Percentiles rank a stretch among this genome's conserved stretches.
These are phyloP conservation scores for Pachymerium ferrugineum DNA, from an alignment of 2,888 invertebrate genomes.

Conservation along the genomic window DNA sequence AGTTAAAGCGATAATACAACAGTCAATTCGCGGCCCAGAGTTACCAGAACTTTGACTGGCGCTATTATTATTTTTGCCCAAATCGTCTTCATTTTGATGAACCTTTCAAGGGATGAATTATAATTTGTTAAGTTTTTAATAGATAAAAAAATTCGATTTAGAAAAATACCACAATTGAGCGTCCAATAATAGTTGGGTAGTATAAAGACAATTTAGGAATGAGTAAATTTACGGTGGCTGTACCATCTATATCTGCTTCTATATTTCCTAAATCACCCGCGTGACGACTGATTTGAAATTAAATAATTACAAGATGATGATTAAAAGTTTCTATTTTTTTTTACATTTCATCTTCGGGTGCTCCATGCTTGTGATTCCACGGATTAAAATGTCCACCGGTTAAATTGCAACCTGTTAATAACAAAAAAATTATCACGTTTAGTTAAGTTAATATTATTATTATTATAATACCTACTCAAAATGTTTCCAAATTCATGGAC, in stretches of 20 bases:
- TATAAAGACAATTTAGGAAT: neutral
- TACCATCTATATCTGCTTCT: neutral
- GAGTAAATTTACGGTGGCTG: neutral
- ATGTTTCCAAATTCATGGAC: neutral
- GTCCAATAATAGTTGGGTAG: neutral
- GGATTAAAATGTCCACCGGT: neutral
- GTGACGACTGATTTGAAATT: neutral
- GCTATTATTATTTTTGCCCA: neutral
- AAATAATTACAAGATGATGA: neutral
- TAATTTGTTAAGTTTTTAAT: neutral
- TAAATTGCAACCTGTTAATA: neutral
- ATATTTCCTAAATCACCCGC: neutral
- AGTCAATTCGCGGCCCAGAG: conserved; percentile 1
- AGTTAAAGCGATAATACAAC: neutral
- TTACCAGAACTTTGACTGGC: neutral
- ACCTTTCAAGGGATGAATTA: neutral
- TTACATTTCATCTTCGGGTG: neutral
- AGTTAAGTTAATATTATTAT: neutral
- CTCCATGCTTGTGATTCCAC: neutral
- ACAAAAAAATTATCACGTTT: too few relatives aligned
- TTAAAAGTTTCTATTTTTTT: neutral
- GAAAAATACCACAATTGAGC: neutral
- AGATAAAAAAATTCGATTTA: neutral
- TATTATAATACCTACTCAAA: neutral
- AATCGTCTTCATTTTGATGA: neutral